Conservation (phyloP, 2,888 invertebrate genomes). For the Sinelater perroti region DNA sequence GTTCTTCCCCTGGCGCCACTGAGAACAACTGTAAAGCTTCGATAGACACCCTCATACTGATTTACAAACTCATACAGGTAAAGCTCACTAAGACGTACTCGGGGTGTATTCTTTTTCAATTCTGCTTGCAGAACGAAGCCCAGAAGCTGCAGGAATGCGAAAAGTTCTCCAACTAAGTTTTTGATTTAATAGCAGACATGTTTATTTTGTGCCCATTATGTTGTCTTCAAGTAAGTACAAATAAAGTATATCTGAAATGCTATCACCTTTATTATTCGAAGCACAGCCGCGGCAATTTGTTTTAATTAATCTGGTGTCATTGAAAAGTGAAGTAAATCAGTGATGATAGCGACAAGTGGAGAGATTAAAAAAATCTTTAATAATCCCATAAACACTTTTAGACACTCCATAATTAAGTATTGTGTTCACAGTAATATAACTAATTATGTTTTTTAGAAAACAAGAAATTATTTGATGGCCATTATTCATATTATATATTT, state of each 20-base stretch:
- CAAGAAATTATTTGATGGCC: too few species aligned
- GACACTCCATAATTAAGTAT: too few species aligned
- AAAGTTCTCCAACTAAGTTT: slow-evolving; percentile 50
- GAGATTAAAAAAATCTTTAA: too few species aligned
- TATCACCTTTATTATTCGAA: too few species aligned
- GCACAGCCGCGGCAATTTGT: too few species aligned
- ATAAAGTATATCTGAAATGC: slow-evolving; percentile 19
- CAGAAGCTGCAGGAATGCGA: slow-evolving; percentile 57
- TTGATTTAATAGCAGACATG: slow-evolving; percentile 11
- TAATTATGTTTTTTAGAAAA: too few species aligned
- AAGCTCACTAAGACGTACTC: slow-evolving; percentile 9
- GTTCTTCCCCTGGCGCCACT: slow-evolving; percentile 43
- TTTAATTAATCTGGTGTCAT: too few species aligned
- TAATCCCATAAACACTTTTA: too few species aligned
- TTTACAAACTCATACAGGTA: slow-evolving; percentile 70
- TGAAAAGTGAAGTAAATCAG: too few species aligned
- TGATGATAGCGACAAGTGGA: too few species aligned
- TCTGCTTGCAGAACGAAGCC: slow-evolving; percentile 55
- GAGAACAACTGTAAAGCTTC: slow-evolving; percentile 63
- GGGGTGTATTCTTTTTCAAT: neutral
- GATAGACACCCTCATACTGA: slow-evolving; percentile 65
- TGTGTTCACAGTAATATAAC: too few species aligned
- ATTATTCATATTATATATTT: too few species aligned
- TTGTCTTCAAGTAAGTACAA: slow-evolving; percentile 27
- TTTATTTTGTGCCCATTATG: slow-evolving; percentile 34